phyloP scores from a whole-genome alignment of 2,113 vertebrate species.

The Anas platyrhynchos region DNA sequence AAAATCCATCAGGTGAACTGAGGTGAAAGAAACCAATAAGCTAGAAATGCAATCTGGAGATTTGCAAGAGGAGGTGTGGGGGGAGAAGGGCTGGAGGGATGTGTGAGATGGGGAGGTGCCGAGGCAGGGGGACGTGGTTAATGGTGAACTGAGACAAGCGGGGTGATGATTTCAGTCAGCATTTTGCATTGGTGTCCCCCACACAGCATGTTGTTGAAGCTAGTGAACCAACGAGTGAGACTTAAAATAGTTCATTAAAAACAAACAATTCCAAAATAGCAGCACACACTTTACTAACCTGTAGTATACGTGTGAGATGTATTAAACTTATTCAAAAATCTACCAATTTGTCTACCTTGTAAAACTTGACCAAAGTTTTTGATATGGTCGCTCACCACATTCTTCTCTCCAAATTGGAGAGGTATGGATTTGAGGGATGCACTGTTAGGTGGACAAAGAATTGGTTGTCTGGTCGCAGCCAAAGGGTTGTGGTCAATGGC shows the following conservation, averaged over 20 bases:
- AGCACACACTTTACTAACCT: neutral
- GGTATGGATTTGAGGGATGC: too few relatives aligned
- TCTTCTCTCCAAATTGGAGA: too few relatives aligned
- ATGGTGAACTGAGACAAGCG: neutral
- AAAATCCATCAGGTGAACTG: neutral
- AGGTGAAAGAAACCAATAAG: neutral
- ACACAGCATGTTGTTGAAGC: accelerated
- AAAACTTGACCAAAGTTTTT: too few relatives aligned
- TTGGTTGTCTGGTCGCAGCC: too few relatives aligned
- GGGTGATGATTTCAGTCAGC: neutral
- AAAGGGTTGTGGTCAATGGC: too few relatives aligned
- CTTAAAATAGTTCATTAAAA: neutral
- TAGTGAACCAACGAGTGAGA: neutral
- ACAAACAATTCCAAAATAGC: neutral
- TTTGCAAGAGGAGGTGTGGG: neutral
- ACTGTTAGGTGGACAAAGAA: too few relatives aligned
- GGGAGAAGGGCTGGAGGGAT: neutral
- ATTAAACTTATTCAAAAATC: neutral
- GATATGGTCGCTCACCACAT: too few relatives aligned
- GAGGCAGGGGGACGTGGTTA: neutral
- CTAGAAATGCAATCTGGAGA: too few relatives aligned
- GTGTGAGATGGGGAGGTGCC: neutral
- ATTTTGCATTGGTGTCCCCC: neutral
- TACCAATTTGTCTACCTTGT: too few relatives aligned
- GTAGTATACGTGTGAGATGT: accelerated